Evolutionary conservation across 2,888 invertebrate genomes (phyloP).

Genomic region (Hypsopygia costalis): DNA sequence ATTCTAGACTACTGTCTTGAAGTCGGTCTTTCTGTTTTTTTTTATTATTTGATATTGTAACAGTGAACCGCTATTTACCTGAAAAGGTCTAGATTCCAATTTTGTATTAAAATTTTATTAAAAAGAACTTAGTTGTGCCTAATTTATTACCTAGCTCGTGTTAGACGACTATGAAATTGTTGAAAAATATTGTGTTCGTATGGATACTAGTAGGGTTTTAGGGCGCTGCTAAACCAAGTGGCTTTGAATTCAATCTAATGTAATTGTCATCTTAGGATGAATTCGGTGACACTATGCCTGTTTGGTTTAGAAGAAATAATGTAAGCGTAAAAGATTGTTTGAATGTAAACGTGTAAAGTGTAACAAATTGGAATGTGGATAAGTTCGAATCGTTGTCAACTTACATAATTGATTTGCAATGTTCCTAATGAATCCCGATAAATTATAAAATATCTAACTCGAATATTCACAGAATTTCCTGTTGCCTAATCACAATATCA

Average conservation of each 20-base stretch:
- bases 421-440: constrained; percentile 11
- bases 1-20: not conserved
- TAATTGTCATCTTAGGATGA: not conserved
- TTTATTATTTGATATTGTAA: not conserved
- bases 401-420: constrained; percentile 11
- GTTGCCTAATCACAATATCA: constrained; percentile 13
- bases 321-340: constrained; percentile 34
- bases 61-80: not conserved
- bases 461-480: constrained; percentile 1
- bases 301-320: constrained; percentile 16
- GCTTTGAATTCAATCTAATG: not conserved
- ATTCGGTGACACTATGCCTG: not conserved
- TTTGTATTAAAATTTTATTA: not conserved
- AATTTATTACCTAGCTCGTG: constrained; percentile 33
- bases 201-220: constrained; percentile 35
- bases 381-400: constrained; percentile 3
- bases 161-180: constrained; percentile 24
- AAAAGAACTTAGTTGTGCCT: constrained; percentile 31
- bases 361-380: constrained; percentile 19
- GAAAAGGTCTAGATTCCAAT: constrained; percentile 15
- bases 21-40: not conserved
- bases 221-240: constrained; percentile 6
- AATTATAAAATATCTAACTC: constrained; percentile 6
- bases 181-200: constrained; percentile 46
- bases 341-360: constrained; percentile 30